Percentiles rank a stretch among this genome's conserved stretches.
Evolutionary conservation across 2,113 vertebrate species (phyloP).

Genomic region (Scartelaos histophorus): DNA sequence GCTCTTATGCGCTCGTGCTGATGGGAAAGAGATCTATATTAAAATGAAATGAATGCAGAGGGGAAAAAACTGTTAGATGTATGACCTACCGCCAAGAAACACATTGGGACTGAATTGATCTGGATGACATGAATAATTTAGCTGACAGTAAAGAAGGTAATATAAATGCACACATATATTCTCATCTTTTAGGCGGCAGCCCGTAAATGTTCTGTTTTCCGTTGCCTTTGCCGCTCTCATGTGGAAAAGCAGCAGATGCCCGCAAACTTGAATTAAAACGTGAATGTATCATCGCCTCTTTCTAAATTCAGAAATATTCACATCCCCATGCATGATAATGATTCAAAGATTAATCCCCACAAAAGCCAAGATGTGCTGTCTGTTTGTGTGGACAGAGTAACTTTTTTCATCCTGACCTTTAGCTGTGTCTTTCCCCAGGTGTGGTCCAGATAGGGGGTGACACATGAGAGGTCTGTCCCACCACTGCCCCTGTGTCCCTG

Average conservation of each 20-base stretch:
- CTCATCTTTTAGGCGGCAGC: conserved; percentile 70
- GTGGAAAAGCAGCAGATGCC: conserved; percentile 51
- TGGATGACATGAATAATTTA: conserved; percentile 82
- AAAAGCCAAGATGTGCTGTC: conserved; percentile 24
- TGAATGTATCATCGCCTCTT: conserved; percentile 61
- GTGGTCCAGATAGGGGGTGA: conserved; percentile 43
- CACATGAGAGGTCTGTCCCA: conserved; percentile 28
- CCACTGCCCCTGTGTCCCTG: conserved; percentile 39
- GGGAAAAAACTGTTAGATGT: conserved; percentile 59
- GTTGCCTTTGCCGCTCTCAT: conserved; percentile 39
- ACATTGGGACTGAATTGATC: conserved; percentile 70
- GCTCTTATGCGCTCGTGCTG: conserved; percentile 16
- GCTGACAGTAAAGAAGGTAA: conserved; percentile 79
- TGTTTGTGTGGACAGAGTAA: conserved; percentile 19
- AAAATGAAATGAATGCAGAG: conserved; percentile 72
- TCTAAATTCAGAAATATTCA: conserved; percentile 75
- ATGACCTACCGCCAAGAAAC: conserved; percentile 59
- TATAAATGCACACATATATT: conserved; percentile 85
- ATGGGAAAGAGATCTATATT: conserved; percentile 64
- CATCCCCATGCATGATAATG: conserved; percentile 71
- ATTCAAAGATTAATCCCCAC: conserved; percentile 73
- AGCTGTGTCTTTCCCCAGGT: conserved; percentile 42
- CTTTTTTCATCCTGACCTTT: conserved; percentile 64
- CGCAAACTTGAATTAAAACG: conserved; percentile 71
- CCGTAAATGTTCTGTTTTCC: conserved; percentile 61